Evolutionary conservation across 2,888 invertebrate genomes (phyloP), one percentile per base, ranked within the genome.

Genomic region (Horisme vitalbata): DNA sequence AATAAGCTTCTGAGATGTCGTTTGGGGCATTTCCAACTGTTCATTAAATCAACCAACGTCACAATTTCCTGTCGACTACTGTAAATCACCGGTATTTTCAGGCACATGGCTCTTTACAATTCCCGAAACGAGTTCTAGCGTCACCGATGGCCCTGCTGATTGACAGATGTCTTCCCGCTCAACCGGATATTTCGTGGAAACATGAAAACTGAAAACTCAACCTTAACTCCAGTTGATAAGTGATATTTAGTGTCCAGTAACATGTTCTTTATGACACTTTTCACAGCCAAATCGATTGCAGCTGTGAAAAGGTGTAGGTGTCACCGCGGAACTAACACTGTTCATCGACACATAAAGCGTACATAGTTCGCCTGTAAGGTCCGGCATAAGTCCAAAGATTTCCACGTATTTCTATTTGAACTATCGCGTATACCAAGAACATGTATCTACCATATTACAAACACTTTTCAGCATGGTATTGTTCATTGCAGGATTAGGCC

Each of bases 121-220:
- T 83, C 82, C 63, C 60, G 65, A 77, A 83, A 80, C 63, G 68
- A 74, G 63, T 59, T 57, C 67, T 45, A 68, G 60, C 75, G 78
- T 76, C 79, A 74, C 60, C 64, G 71, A 75, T 70, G 66, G 57
- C 59, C 65, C 58, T 67, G 75, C 49, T 71, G 77, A 84, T 67
- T 78, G 84, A 86, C 79, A 61, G 74, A 80, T 80, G 78, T 72
- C 78, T 85, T 87, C 85, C 85, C 79, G 80, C 63, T 73, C 57
- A 51, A 58, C 55, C 57, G 34, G 56, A 55, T n/a, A 18, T 56
- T 53, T 53, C 59, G 33, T 59, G 37, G 43, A 50, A 26, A 38
- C 15, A 37, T 34, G 14, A 28, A 26, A 34, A 11, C 33, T 33
- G 46, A 46, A 69, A 61, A 60, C 43, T 59, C 52, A 61, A 64